A percentile compares a stretch with the other conserved stretches of the same genome.
These are phyloP conservation scores for Oenanthe melanoleuca DNA, from an alignment of 2,113 vertebrate genomes.

Conservation along the genomic window DNA sequence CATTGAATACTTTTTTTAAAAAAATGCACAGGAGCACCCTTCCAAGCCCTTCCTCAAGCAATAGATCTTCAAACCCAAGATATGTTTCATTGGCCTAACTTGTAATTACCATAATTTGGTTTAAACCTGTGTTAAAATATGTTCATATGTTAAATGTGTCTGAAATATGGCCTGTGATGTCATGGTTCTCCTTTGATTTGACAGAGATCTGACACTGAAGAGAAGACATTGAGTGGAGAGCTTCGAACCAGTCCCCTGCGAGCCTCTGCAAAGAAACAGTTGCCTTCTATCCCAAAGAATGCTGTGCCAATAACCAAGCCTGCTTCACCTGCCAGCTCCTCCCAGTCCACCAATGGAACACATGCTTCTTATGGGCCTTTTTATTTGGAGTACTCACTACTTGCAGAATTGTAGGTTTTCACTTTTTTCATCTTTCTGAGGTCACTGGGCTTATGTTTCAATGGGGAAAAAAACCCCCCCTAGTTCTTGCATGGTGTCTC, in stretches of 20 bases:
- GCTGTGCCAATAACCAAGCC: conserved; percentile 90
- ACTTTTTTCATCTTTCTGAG: neutral
- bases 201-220: conserved; percentile 89
- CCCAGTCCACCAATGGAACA: conserved; percentile 90
- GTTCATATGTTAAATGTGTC: neutral
- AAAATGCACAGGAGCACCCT: neutral
- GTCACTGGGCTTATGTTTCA: neutral
- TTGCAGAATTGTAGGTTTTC: conserved; percentile 93
- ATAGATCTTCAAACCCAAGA: neutral
- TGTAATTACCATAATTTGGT: neutral
- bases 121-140: neutral
- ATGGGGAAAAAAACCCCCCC: rapidly evolving
- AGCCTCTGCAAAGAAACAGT: conserved; percentile 89
- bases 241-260: conserved; percentile 87
- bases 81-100: neutral
- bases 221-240: conserved; percentile 82
- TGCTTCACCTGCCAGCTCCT: conserved; percentile 77
- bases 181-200: neutral
- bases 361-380: conserved; percentile 97
- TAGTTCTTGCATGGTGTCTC: neutral
- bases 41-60: neutral
- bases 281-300: conserved; percentile 95
- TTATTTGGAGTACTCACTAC: conserved; percentile 96
- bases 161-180: neutral
- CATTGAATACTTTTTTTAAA: neutral